These are phyloP conservation scores for Trachelus troglodyta DNA, from an alignment of 2,888 invertebrate species.

Conservation along the genomic window DNA sequence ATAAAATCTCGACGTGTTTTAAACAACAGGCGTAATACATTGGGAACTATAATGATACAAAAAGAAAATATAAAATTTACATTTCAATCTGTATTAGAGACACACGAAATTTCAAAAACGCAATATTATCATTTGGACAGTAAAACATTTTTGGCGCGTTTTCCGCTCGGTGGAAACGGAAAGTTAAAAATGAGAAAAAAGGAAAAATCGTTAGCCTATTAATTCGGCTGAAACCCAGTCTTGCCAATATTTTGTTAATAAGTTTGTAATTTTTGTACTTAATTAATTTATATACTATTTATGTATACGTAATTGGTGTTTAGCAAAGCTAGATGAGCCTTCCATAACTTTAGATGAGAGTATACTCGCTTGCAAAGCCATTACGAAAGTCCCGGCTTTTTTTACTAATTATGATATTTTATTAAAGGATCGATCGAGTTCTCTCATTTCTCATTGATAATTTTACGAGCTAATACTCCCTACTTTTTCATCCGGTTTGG, in stretches of 20 bases:
- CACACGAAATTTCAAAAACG: not conserved
- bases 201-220: constrained; percentile 23
- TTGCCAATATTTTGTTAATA: constrained; percentile 65
- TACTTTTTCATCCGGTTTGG: not conserved
- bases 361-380: constrained; percentile 46
- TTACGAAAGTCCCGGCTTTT: not conserved
- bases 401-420: not conserved
- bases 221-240: constrained; percentile 50
- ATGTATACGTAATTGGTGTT: constrained; percentile 53
- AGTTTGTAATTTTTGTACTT: constrained; percentile 66
- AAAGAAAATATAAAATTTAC: not conserved
- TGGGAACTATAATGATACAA: not conserved
- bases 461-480: not conserved
- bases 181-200: constrained; percentile 4
- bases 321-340: constrained; percentile 57
- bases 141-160: not conserved
- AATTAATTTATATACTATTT: constrained; percentile 65
- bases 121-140: not conserved
- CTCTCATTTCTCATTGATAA: not conserved
- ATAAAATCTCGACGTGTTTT: not conserved
- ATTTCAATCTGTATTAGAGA: not conserved
- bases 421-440: not conserved
- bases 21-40: not conserved
- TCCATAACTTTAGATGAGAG: constrained; percentile 49
- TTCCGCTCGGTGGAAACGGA: not conserved